These are phyloP conservation scores for Astatotilapia flaviijosephi DNA, from an alignment of 2,113 vertebrate genomes.

Conservation along the genomic window DNA sequence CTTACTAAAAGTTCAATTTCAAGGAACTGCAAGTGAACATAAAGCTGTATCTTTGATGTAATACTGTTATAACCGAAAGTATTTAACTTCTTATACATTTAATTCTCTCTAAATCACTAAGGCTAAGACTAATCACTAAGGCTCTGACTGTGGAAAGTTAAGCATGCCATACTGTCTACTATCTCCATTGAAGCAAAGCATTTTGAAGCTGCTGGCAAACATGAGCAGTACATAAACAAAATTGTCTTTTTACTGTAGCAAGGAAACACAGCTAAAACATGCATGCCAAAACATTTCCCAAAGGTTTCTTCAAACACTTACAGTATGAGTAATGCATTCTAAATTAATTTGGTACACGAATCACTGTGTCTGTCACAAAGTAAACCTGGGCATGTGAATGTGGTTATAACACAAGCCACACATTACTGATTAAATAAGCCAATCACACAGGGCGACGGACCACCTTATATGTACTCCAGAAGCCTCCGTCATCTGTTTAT, in stretches of 20 bases:
- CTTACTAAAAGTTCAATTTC: not conserved
- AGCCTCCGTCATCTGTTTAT: not conserved
- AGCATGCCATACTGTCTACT: not conserved
- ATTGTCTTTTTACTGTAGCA: not conserved
- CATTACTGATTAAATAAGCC: not conserved
- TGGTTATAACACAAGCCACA: not conserved
- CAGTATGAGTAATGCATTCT: not conserved
- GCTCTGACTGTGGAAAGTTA: not conserved
- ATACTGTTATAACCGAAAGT: not conserved
- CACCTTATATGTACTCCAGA: not conserved
- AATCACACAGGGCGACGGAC: not conserved
- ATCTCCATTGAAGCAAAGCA: not conserved
- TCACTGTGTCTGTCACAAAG: not conserved
- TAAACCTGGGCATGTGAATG: not conserved
- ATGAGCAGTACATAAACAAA: not conserved
- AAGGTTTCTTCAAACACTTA: conserved; percentile 21
- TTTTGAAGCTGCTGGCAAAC: not conserved
- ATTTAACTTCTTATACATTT: not conserved
- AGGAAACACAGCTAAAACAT: not conserved
- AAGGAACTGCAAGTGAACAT: not conserved
- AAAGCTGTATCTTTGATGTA: not conserved
- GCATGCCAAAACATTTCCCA: not conserved
- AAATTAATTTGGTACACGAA: not conserved
- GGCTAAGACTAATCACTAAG: not conserved
- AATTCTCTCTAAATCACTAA: not conserved